Conservation (phyloP, 2,797 vertebrate species). For the Spinus pinus region DNA sequence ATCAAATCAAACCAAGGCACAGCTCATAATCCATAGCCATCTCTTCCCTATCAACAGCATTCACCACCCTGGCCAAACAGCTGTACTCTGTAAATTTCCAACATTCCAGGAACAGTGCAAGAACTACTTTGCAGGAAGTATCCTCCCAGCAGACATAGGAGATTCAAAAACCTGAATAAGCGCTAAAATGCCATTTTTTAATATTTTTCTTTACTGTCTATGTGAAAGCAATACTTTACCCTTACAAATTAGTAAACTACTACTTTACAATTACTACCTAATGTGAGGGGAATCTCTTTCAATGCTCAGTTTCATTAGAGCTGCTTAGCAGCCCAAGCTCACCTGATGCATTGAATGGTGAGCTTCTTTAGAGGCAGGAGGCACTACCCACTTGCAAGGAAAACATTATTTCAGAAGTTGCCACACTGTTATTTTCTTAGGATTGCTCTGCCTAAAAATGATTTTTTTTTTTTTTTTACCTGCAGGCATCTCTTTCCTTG, state of each 20-base stretch:
- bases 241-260: not conserved
- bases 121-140: not conserved
- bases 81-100: not conserved
- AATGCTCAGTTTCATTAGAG: not conserved
- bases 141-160: not conserved
- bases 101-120: not conserved
- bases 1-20: not conserved
- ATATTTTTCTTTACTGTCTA: not conserved
- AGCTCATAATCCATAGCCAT: not conserved
- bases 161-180: not conserved
- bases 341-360: not conserved
- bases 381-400: not conserved
- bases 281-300: not conserved
- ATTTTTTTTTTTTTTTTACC: not conserved
- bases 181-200: not conserved
- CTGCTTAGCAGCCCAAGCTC: not conserved
- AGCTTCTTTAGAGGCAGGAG: not conserved
- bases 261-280: not conserved
- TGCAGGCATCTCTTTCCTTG: not conserved
- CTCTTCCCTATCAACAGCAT: accelerated
- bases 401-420: not conserved
- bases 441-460: not conserved
- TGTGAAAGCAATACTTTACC: not conserved
- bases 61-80: not conserved
- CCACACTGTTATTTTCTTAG: not conserved